Evolutionary conservation across 2,113 vertebrate species (phyloP).

Genomic region (Ciconia boyciana): DNA sequence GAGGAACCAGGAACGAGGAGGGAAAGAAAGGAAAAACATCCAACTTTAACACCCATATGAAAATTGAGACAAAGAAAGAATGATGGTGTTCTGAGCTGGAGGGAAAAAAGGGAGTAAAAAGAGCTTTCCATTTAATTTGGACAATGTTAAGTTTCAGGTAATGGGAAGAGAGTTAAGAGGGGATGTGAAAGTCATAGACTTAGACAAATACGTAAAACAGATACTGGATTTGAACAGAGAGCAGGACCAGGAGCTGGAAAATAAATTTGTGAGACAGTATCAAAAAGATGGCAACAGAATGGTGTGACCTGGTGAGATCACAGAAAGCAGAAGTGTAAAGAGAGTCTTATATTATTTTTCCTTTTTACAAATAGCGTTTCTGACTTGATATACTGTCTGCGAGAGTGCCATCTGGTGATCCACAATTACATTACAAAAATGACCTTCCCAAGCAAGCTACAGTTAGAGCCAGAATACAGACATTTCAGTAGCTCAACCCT

Average conservation of each 20-base stretch:
- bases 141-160: background rate
- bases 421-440: conserved; percentile 30
- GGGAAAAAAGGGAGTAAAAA: background rate
- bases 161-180: background rate
- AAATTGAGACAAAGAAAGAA: background rate
- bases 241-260: background rate
- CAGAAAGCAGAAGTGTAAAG: conserved; percentile 25
- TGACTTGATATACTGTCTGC: conserved; percentile 16
- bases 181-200: background rate
- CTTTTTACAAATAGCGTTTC: background rate
- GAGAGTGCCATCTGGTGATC: conserved; percentile 60
- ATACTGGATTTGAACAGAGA: background rate
- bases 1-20: background rate
- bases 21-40: background rate
- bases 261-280: conserved; percentile 13
- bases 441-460: background rate
- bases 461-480: background rate
- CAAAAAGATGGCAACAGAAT: conserved; percentile 12
- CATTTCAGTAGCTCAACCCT: background rate
- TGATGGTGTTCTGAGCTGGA: background rate
- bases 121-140: background rate
- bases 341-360: conserved; percentile 17
- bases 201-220: background rate
- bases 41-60: background rate
- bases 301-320: conserved; percentile 29